phyloP scores from a whole-genome alignment of 2,888 invertebrate species.

The Dasypogon diadema region DNA sequence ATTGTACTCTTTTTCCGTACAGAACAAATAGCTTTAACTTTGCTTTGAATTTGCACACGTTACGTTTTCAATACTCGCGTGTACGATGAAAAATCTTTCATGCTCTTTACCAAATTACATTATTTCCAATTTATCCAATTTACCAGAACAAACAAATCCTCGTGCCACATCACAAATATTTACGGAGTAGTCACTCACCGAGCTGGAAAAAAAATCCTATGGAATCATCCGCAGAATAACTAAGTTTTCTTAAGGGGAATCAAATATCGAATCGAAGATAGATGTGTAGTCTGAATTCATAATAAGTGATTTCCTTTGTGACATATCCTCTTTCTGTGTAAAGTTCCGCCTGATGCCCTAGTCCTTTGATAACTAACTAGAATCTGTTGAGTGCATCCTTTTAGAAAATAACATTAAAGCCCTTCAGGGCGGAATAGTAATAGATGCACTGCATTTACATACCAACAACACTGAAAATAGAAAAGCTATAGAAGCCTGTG shows the following conservation, averaged over 20 bases:
- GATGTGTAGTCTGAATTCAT: slow-evolving; percentile 1
- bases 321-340: background rate
- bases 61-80: background rate
- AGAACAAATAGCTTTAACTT: too few relatives aligned
- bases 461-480: too few relatives aligned
- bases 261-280: background rate
- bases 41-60: too few relatives aligned
- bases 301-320: slow-evolving; percentile 3
- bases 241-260: background rate
- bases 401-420: too few relatives aligned
- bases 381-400: too few relatives aligned
- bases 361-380: too few relatives aligned
- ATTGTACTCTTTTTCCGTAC: background rate
- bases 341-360: too few relatives aligned
- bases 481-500: too few relatives aligned
- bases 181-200: background rate
- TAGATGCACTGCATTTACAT: too few relatives aligned
- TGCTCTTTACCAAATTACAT: background rate
- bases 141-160: background rate
- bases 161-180: background rate
- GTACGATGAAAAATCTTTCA: background rate
- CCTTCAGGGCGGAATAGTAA: too few relatives aligned
- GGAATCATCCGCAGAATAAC: background rate
- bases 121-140: slow-evolving; percentile 12
- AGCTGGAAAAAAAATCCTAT: background rate